These are phyloP conservation scores for Rhadinocentrus ornatus DNA, from an alignment of 2,797 vertebrate genomes.

Conservation along the genomic window DNA sequence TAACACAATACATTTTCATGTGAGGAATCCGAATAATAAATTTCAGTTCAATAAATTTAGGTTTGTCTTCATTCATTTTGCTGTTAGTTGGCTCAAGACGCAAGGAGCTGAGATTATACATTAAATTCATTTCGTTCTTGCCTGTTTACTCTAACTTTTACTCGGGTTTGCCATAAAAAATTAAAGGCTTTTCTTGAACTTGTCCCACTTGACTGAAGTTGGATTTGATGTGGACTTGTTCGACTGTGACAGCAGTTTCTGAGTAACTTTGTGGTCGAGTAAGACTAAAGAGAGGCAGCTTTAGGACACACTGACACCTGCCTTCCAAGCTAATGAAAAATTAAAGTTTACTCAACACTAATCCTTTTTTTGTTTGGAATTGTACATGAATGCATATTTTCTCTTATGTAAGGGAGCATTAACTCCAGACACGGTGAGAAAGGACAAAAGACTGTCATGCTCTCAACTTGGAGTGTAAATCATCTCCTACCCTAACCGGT, in stretches of 20 bases:
- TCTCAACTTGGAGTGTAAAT: slow-evolving; percentile 56
- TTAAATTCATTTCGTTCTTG: neutral
- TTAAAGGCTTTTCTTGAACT: neutral
- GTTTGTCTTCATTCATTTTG: neutral
- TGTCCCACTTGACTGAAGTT: neutral
- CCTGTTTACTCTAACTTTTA: neutral
- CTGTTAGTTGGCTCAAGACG: neutral
- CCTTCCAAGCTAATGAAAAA: slow-evolving; percentile 2
- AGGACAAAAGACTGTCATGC: slow-evolving; percentile 44
- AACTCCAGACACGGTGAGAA: slow-evolving; percentile 35
- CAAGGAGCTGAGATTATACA: neutral
- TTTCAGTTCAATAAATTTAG: neutral
- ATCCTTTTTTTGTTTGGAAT: slow-evolving; percentile 13
- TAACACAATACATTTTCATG: neutral
- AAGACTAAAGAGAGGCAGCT: slow-evolving; percentile 7
- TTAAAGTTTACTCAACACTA: neutral
- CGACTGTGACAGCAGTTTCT: neutral
- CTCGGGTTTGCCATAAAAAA: neutral
- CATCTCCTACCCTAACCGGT: slow-evolving; percentile 72
- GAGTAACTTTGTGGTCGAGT: slow-evolving; percentile 2
- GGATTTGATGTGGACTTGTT: neutral
- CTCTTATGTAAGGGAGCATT: slow-evolving; percentile 45
- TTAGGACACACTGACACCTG: slow-evolving; percentile 46
- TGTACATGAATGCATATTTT: slow-evolving; percentile 34
- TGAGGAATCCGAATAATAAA: neutral